Evolutionary conservation across 2,113 vertebrate species (phyloP).

Genomic region (Lophius piscatorius): DNA sequence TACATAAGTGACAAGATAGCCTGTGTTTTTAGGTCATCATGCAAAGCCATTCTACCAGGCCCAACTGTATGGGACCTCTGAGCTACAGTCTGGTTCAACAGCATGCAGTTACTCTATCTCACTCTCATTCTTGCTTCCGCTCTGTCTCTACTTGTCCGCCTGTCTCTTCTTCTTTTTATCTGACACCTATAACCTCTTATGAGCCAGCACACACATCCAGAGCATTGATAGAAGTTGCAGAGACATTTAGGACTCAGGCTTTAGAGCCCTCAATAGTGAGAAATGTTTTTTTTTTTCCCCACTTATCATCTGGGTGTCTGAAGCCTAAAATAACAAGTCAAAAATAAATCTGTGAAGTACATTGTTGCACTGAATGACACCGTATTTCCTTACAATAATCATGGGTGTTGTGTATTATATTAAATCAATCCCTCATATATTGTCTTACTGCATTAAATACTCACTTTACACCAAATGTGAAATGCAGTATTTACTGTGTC

Average conservation of each 20-base stretch:
- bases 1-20: constrained; percentile 44
- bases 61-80: constrained; percentile 42
- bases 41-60: constrained; percentile 54
- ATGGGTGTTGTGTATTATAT: constrained; percentile 4
- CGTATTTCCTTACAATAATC: constrained; percentile 5
- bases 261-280: not conserved
- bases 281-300: not conserved
- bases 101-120: constrained; percentile 37
- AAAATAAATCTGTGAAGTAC: constrained; percentile 11
- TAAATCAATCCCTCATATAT: not conserved
- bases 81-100: constrained; percentile 46
- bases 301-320: constrained; percentile 2
- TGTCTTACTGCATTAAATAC: not conserved
- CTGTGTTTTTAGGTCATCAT: constrained; percentile 67
- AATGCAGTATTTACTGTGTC: too few relatives aligned
- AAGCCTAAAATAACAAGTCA: not conserved
- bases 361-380: constrained; percentile 10
- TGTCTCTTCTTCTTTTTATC: constrained; percentile 15
- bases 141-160: constrained; percentile 53
- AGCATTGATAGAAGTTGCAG: not conserved
- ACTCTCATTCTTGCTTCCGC: constrained; percentile 21
- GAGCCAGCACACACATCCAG: constrained; percentile 7
- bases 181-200: constrained; percentile 23
- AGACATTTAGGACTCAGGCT: not conserved
- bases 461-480: not conserved